phyloP scores from a whole-genome alignment of 2,888 invertebrate species.

The Dermolepida albohirtum region DNA sequence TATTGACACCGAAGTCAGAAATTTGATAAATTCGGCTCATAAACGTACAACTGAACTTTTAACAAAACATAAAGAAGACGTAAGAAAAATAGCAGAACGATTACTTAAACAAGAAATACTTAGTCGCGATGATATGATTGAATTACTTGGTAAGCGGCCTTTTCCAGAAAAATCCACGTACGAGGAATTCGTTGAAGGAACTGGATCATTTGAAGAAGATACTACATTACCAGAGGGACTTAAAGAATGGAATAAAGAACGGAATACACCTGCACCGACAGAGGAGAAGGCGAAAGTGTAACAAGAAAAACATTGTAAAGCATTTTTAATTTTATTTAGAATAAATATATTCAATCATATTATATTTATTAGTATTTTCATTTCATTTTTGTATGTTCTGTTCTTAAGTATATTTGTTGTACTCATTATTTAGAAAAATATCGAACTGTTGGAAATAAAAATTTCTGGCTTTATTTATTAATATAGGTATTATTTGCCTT shows the following conservation, averaged over 20 bases:
- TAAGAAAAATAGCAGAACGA: constrained; percentile 89
- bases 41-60: constrained; percentile 83
- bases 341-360: constrained; percentile 44
- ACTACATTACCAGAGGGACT: constrained; percentile 94
- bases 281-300: constrained; percentile 34
- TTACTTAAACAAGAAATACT: constrained; percentile 94
- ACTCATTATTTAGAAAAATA: constrained; percentile 17
- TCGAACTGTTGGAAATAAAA: constrained; percentile 23
- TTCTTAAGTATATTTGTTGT: constrained; percentile 23
- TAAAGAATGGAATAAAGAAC: constrained; percentile 92
- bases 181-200: constrained; percentile 98
- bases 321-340: constrained; percentile 44
- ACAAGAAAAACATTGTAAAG: constrained; percentile 39
- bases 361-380: constrained; percentile 38
- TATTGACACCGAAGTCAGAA: constrained; percentile 92
- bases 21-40: constrained; percentile 83
- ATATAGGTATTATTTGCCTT: constrained; percentile 14
- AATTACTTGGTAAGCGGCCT: constrained; percentile 91
- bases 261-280: constrained; percentile 53
- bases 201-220: constrained; percentile 97
- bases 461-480: constrained; percentile 20
- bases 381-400: constrained; percentile 32
- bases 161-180: constrained; percentile 99
- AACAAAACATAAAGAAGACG: constrained; percentile 82
- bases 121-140: constrained; percentile 97